These are phyloP conservation scores for Ceratina calcarata DNA, from an alignment of 1,140 invertebrate species.

Conservation along the genomic window DNA sequence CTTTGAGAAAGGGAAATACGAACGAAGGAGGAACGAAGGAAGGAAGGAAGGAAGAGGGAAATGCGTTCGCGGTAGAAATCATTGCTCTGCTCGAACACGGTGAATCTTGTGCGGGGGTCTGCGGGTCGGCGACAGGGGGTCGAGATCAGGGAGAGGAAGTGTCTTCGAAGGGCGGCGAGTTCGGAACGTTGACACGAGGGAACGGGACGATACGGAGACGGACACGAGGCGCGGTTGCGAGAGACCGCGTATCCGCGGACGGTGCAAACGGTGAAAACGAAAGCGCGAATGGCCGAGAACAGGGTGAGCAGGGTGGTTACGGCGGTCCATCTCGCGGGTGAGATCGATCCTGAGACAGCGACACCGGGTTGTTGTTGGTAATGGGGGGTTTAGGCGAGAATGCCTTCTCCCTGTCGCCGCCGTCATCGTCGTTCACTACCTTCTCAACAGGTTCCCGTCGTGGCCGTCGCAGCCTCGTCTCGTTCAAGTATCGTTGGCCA, in stretches of 20 bases:
- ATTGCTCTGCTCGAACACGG: too few relatives aligned
- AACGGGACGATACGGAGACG: not conserved
- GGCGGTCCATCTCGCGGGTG: conserved; percentile 63
- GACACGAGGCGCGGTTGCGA: too few relatives aligned
- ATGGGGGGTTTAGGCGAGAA: conserved; percentile 80
- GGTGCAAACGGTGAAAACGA: conserved; percentile 46
- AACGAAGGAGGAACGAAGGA: not conserved
- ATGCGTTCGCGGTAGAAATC: too few relatives aligned
- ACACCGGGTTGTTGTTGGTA: conserved; percentile 73
- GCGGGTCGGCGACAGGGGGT: not conserved
- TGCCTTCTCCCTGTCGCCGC: conserved; percentile 77
- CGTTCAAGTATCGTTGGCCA: not conserved
- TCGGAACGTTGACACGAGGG: too few relatives aligned
- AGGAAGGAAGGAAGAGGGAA: not conserved
- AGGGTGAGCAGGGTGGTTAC: conserved; percentile 52
- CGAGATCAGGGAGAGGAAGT: not conserved
- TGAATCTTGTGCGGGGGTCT: not conserved
- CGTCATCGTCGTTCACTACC: conserved; percentile 65
- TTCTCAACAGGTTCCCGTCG: conserved; percentile 35
- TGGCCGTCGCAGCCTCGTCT: conserved; percentile 32
- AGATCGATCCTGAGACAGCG: conserved; percentile 68
- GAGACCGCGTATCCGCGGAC: conserved; percentile 50
- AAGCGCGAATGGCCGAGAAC: conserved; percentile 65
- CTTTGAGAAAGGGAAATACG: not conserved
- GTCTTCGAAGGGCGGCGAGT: too few relatives aligned